Conservation (phyloP, 2,113 vertebrate species). For the Carassius auratus region DNA sequence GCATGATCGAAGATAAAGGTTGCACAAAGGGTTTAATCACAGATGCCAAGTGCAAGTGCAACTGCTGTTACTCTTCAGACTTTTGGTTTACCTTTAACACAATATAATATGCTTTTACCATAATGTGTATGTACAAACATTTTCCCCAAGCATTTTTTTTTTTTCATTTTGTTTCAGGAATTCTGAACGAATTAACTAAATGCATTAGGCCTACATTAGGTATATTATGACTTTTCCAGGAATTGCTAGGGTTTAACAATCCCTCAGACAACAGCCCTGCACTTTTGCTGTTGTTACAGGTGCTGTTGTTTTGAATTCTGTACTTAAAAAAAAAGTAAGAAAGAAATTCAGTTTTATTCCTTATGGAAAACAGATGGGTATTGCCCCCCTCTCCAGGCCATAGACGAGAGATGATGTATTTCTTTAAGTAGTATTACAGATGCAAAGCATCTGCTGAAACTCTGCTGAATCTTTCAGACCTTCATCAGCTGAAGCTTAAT, state of each 20-base stretch:
- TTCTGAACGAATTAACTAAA: background rate
- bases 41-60: conserved; percentile 39
- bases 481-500: background rate
- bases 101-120: background rate
- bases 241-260: background rate
- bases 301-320: conserved; percentile 33
- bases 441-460: conserved; percentile 31
- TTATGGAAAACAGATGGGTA: conserved; percentile 40
- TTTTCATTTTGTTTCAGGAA: background rate
- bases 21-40: conserved; percentile 39
- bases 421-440: conserved; percentile 46
- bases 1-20: conserved; percentile 42
- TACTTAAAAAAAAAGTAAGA: background rate
- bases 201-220: background rate
- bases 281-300: conserved; percentile 44
- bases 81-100: background rate
- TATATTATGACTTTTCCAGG: background rate
- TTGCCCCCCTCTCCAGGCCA: background rate
- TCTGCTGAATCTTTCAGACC: background rate
- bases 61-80: background rate
- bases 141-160: background rate
- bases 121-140: background rate
- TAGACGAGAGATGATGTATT: conserved; percentile 41
- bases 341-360: background rate
- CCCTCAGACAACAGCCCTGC: background rate